Base-by-base conservation (phyloP, 2,888 invertebrate species). In the Aleiodes alternator region DNA sequence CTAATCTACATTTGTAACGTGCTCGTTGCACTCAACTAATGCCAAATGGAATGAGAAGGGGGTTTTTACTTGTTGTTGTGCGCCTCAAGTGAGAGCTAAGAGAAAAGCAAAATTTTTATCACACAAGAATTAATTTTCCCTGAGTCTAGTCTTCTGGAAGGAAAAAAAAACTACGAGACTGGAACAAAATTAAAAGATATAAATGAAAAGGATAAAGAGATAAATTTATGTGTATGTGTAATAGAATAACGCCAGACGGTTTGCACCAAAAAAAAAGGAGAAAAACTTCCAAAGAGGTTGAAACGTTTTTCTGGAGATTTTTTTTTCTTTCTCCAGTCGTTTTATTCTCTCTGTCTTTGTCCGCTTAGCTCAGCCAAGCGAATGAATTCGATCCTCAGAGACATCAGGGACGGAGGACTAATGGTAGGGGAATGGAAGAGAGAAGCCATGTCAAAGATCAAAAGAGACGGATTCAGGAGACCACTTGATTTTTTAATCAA, bases 401-500 rank as follows among this genome's bases (percentile, higher is more conserved):
- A 69, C 72, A 61, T 59, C 48, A 23, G 23, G 23, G 23, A 23
- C 2, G 59, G 53, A 68, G 34, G 75, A 61, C 64, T 64, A 64
- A 43, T 64, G 64, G 23, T 56, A 66, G 73, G 14, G 70, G 68
- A 53, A 57, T 48, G 53, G 48, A 34, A 34, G 34, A 34, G 53
- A 69, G 78, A 78, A 79, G 79, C 78, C 76, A 79, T 77, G 75
- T 72, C 75, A 70, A 75, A 81, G 80, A 80, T 82, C 81, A 80
- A 82, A 79, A 78, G 81, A 76, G 76, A 78, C 66, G 78, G 75
- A 78, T 81, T 79, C 76, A 70, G 72, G 76, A 77, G 79, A 73
- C 76, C 83, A 82, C 81, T 83, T 84, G 82, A 84, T 83, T 84
- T 83, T 84, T 83, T 82, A 84, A 84, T 84, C 83, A 83, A 84